These are phyloP conservation scores for Serilophus lunatus DNA, from an alignment of 2,113 vertebrate genomes.

Conservation along the genomic window DNA sequence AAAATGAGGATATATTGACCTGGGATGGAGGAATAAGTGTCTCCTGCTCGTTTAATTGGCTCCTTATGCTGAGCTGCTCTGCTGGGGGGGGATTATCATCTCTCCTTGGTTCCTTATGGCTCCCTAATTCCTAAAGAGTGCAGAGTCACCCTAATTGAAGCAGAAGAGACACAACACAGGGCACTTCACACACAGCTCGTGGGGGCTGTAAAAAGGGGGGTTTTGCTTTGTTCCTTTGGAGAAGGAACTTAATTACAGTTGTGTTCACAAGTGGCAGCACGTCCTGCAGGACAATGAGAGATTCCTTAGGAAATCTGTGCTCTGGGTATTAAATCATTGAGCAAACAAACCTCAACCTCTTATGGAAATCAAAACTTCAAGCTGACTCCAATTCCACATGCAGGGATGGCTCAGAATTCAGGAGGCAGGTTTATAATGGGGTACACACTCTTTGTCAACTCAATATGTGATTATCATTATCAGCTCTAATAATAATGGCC, in stretches of 20 bases:
- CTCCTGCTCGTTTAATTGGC: neutral
- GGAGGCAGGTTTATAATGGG: conserved; percentile 14
- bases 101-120: neutral
- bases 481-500: conserved; percentile 41
- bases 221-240: neutral
- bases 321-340: neutral
- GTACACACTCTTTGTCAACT: neutral
- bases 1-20: conserved; percentile 29
- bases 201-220: neutral
- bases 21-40: neutral
- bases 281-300: neutral
- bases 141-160: neutral
- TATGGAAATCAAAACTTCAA: neutral
- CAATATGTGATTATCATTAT: conserved; percentile 47
- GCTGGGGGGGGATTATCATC: neutral
- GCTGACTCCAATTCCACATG: neutral
- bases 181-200: too few relatives aligned
- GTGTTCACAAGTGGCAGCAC: neutral
- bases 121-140: neutral
- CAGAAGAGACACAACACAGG: too few relatives aligned
- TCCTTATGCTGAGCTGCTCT: neutral
- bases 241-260: conserved; percentile 10
- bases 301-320: neutral
- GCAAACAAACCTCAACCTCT: neutral
- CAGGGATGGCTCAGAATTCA: conserved; percentile 36